Conservation (phyloP, 2,888 invertebrate genomes). For the Sericinus montela region DNA sequence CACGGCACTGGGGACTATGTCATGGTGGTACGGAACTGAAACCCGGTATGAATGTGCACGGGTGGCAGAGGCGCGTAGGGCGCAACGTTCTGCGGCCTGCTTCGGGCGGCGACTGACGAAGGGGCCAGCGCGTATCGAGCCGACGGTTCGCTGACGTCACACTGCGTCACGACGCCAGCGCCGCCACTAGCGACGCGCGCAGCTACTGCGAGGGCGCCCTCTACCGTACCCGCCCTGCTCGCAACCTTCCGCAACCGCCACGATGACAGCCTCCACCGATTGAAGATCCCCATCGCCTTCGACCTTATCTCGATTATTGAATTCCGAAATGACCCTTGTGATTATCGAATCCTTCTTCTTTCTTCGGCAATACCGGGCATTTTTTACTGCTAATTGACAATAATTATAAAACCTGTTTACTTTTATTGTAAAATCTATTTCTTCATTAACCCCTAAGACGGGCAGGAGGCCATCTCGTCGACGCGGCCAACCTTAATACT, state of each 20-base stretch:
- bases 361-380: no score
- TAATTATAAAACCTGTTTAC: conserved; percentile 22
- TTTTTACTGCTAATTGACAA: conserved; percentile 7
- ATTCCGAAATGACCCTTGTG: conserved; percentile 12
- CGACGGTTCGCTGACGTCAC: conserved; percentile 85
- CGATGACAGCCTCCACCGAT: conserved; percentile 59
- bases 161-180: conserved; percentile 82
- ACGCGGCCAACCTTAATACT: conserved; percentile 35
- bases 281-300: conserved; percentile 31
- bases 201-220: conserved; percentile 60
- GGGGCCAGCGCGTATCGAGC: conserved; percentile 81
- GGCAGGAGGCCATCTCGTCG: conserved; percentile 43
- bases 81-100: conserved; percentile 72
- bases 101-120: conserved; percentile 79
- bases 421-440: conserved; percentile 42
- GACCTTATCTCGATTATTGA: conserved; percentile 21
- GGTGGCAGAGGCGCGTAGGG: conserved; percentile 64
- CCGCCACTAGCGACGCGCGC: conserved; percentile 66
- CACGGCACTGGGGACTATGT: conserved; percentile 74
- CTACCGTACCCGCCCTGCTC: conserved; percentile 49
- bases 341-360: no score
- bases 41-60: conserved; percentile 73
- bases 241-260: conserved; percentile 70
- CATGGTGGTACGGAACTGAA: conserved; percentile 75
- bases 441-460: conserved; percentile 27